Conservation (phyloP, 2,797 vertebrate genomes). For the Aselliscus stoliczkanus region DNA sequence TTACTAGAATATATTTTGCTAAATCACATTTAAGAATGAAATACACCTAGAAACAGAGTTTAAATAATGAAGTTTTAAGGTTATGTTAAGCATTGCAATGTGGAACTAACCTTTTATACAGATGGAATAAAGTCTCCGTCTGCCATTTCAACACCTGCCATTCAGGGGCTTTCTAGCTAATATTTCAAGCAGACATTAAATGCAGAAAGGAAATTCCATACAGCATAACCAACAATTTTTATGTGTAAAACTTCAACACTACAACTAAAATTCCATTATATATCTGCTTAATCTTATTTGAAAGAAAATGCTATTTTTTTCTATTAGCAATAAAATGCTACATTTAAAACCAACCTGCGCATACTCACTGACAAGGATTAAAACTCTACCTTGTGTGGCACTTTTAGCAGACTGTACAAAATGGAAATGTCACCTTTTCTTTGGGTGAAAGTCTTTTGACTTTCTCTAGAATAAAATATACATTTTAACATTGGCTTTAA, state of each 20-base stretch:
- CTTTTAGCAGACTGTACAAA: constrained; percentile 62
- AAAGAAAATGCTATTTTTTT: background rate
- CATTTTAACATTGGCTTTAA: constrained; percentile 63
- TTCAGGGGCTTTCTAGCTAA: constrained; percentile 43
- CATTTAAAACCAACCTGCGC: constrained; percentile 52
- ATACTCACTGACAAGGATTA: constrained; percentile 31
- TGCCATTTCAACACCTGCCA: constrained; percentile 48
- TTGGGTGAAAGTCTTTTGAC: constrained; percentile 44
- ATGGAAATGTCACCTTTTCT: constrained; percentile 69
- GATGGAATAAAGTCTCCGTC: background rate
- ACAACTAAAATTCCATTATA: constrained; percentile 32
- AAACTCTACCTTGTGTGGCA: constrained; percentile 8
- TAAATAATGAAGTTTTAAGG: constrained; percentile 52
- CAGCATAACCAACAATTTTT: constrained; percentile 18
- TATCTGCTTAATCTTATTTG: constrained; percentile 35
- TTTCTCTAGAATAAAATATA: constrained; percentile 49
- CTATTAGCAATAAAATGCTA: constrained; percentile 56
- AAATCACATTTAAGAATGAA: background rate
- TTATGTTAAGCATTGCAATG: background rate
- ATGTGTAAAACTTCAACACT: constrained; percentile 10
- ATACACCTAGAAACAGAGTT: background rate
- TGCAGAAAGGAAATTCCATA: constrained; percentile 25
- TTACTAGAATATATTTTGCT: background rate
- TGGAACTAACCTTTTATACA: constrained; percentile 48
- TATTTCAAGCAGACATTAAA: constrained; percentile 52